Base-by-base conservation (phyloP, 2,888 invertebrate species). In the Drosophila rellima region DNA sequence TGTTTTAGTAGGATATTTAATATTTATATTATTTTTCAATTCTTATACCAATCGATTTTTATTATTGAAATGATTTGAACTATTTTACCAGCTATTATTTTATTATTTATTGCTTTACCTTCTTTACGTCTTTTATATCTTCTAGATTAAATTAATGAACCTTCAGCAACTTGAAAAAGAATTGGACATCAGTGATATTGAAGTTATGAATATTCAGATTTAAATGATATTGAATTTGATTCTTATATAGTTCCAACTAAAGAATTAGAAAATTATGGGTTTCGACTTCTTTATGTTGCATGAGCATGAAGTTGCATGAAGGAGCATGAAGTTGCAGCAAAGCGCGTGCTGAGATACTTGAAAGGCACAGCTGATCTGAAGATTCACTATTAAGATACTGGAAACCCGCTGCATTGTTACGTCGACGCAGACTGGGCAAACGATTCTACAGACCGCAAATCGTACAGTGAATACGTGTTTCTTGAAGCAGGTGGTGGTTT, bases 171-270 rank as follows among this genome's bases (percentile, higher is more conserved):
- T 0, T 85, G 95, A 91, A 95, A 95, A 93, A 92, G 93, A 29
- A 94, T 95, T 92, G 95, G 95, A 0, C 94, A 95, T 90, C 95
- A 95, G 94, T 95, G 95, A 94, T 95, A 94, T 70, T 95, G 94
- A 94, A 94, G 93, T 1, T 95, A 95, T 93, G 95, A 95, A 94
- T 95, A 95, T 81, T 94, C 94, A 54, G 94, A 95, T 90, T 95
- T 95, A 90, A 83, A 92, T 83, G 92, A 93, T 90, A 92, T 94
- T 90, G 93, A 94, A 93, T 95, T 95, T 93, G 94, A 95, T 75
- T 95, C 94, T 6, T 95, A 94, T 91, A 95, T 95, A 94, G 93
- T 93, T 13, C 93, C 94, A 59, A 91, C 92, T 35, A 90, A 91
- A 80, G 91, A 93, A 89, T 70, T 93, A 90, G 72, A 82, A 11